phyloP scores from a whole-genome alignment of 2,113 vertebrate species.

The Amblyopsis rosae region DNA sequence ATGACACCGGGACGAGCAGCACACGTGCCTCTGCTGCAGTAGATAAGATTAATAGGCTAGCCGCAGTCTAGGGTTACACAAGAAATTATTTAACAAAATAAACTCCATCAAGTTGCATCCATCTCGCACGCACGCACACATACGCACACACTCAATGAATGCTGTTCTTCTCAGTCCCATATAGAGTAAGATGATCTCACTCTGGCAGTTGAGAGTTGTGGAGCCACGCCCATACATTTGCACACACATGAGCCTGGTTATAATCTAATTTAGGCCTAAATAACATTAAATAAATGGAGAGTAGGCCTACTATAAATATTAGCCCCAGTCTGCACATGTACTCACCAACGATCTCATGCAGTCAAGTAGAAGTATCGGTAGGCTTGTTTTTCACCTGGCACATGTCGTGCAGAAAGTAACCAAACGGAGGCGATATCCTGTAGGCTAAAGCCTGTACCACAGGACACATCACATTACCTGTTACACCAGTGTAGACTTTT shows the following conservation, averaged over 20 bases:
- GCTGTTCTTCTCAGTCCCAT: too few relatives aligned
- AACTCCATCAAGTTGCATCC: not conserved
- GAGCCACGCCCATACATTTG: not conserved
- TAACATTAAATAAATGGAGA: too few relatives aligned
- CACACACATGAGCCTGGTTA: not conserved
- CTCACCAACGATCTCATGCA: too few relatives aligned
- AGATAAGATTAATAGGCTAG: too few relatives aligned
- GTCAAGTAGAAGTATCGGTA: not conserved
- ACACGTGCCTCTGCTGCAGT: slow-evolving; percentile 1
- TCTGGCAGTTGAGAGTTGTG: too few relatives aligned
- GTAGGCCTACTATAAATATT: too few relatives aligned
- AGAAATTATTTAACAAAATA: too few relatives aligned
- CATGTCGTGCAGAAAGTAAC: slow-evolving; percentile 1
- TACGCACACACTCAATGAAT: not conserved
- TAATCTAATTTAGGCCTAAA: too few relatives aligned
- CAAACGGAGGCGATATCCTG: slow-evolving; percentile 46
- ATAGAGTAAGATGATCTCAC: too few relatives aligned
- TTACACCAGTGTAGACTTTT: slow-evolving; percentile 37
- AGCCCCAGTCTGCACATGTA: too few relatives aligned
- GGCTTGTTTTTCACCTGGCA: slow-evolving; percentile 8
- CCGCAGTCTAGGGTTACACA: too few relatives aligned
- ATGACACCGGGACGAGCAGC: slow-evolving; percentile 35
- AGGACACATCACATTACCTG: slow-evolving; percentile 40
- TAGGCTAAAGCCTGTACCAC: not conserved
- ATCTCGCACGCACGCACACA: not conserved